phyloP scores from a whole-genome alignment of 2,888 invertebrate species.

The Drosophila picticornis region DNA sequence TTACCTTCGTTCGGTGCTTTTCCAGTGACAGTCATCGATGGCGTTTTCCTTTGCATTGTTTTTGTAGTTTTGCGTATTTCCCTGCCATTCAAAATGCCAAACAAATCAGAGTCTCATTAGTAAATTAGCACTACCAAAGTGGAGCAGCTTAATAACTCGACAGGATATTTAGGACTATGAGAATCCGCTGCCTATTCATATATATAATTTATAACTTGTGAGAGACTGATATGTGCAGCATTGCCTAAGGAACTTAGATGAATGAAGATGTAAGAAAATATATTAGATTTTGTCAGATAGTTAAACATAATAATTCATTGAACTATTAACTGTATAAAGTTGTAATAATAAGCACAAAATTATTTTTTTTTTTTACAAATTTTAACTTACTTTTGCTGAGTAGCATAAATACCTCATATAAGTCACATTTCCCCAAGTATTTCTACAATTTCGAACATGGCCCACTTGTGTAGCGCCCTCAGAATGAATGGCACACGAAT shows the following conservation, averaged over 20 bases:
- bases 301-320: too few species aligned
- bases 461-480: slow-evolving; percentile 33
- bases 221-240: neutral
- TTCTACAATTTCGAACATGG: slow-evolving; percentile 22
- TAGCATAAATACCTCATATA: neutral
- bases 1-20: slow-evolving; percentile 37
- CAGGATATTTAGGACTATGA: neutral
- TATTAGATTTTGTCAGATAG: too few species aligned
- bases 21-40: slow-evolving; percentile 47
- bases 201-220: neutral
- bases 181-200: slow-evolving; percentile 17
- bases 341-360: neutral
- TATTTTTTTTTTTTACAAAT: neutral
- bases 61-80: slow-evolving; percentile 5
- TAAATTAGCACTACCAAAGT: slow-evolving; percentile 74
- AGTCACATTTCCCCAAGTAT: neutral
- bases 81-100: slow-evolving; percentile 43
- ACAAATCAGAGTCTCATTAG: slow-evolving; percentile 82
- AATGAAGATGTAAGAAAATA: neutral
- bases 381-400: neutral
- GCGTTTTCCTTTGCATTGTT: slow-evolving; percentile 2
- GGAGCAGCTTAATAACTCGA: slow-evolving; percentile 16
- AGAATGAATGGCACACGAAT: slow-evolving; percentile 71
- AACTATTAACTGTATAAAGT: neutral
- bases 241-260: neutral